These are phyloP conservation scores for Vanessa atalanta DNA, from an alignment of 1,140 invertebrate species.

Conservation along the genomic window DNA sequence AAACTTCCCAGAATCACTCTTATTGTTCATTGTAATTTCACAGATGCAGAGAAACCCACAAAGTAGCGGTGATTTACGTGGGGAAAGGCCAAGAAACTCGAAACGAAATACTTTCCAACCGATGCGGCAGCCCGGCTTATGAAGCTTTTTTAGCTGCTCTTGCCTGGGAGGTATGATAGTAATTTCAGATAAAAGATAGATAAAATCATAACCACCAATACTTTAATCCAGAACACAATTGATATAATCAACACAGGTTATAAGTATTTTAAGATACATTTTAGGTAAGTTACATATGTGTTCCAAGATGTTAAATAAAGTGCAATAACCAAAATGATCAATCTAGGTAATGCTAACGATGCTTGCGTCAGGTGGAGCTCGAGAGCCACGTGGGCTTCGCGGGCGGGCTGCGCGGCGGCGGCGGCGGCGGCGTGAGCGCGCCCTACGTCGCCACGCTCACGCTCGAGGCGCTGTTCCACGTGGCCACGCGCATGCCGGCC, in stretches of 20 bases:
- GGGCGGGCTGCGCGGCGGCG: constrained; percentile 95
- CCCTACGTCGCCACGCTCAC: constrained; percentile 98
- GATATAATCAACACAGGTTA: too few relatives aligned
- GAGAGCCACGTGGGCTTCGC: constrained; percentile 97
- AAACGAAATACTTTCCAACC: constrained; percentile 89
- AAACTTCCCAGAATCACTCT: not conserved
- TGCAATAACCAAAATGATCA: too few relatives aligned
- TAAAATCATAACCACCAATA: not conserved
- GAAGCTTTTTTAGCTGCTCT: constrained; percentile 96
- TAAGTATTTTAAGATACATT: too few relatives aligned
- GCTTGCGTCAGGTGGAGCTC: constrained; percentile 86
- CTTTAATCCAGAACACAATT: too few relatives aligned
- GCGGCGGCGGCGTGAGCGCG: constrained; percentile 94
- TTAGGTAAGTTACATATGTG: too few relatives aligned
- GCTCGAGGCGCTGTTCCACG: constrained; percentile 95
- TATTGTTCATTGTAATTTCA: constrained; percentile 8
- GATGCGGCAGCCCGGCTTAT: constrained; percentile 94
- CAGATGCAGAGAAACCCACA: constrained; percentile 97
- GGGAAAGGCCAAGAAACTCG: constrained; percentile 98
- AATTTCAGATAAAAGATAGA: not conserved
- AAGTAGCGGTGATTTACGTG: constrained; percentile 99
- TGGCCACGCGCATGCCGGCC: constrained; percentile 98
- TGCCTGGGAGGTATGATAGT: constrained; percentile 93
- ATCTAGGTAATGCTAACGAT: too few relatives aligned
- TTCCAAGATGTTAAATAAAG: not conserved